Conservation (phyloP, 2,113 vertebrate species). For the Amia ocellicauda region DNA sequence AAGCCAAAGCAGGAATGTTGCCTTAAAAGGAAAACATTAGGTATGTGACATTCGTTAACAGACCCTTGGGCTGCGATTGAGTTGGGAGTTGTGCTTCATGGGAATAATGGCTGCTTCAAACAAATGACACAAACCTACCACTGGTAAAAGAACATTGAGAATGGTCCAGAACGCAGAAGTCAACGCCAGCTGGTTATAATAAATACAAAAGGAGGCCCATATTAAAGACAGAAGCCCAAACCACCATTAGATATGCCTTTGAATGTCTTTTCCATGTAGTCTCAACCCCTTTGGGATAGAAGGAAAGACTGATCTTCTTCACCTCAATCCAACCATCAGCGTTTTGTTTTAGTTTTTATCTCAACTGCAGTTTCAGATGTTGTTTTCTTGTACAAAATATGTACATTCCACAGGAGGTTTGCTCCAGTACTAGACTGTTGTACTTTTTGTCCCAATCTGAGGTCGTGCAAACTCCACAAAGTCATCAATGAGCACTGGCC, state of each 20-base stretch:
- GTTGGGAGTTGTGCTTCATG: constrained; percentile 71
- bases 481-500: constrained; percentile 85
- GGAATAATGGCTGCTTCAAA: constrained; percentile 65
- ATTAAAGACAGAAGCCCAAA: constrained; percentile 77
- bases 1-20: background rate
- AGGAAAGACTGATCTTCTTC: constrained; percentile 76
- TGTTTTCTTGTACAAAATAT: constrained; percentile 80
- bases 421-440: constrained; percentile 77
- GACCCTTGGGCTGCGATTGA: constrained; percentile 47
- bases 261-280: constrained; percentile 28
- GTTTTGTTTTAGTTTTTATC: too few relatives aligned
- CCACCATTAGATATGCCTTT: constrained; percentile 66
- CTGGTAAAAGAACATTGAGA: constrained; percentile 60
- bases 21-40: background rate
- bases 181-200: constrained; percentile 71
- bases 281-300: constrained; percentile 67
- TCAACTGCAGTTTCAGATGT: constrained; percentile 77
- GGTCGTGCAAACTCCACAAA: constrained; percentile 89
- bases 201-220: constrained; percentile 65
- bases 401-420: constrained; percentile 66
- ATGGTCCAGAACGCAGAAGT: constrained; percentile 64
- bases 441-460: constrained; percentile 86
- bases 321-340: constrained; percentile 79
- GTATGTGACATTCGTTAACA: constrained; percentile 1
- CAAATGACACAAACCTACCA: constrained; percentile 65